These are phyloP conservation scores for Coluber constrictor DNA, from an alignment of 2,797 vertebrate genomes.

Conservation along the genomic window DNA sequence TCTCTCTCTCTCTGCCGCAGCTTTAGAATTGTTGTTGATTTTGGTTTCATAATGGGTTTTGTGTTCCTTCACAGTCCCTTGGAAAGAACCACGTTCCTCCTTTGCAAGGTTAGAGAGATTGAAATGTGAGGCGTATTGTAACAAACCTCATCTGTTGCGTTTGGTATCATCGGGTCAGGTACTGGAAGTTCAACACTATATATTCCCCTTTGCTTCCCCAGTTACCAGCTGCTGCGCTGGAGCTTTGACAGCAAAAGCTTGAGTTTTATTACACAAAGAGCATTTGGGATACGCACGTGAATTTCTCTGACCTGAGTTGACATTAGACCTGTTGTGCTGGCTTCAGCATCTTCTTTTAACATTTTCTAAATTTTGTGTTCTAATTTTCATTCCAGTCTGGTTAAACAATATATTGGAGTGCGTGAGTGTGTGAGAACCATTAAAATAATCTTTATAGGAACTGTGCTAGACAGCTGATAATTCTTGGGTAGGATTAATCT, in stretches of 20 bases:
- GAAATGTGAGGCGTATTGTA: not conserved
- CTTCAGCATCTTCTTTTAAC: not conserved
- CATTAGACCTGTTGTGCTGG: not conserved
- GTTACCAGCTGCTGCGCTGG: not conserved
- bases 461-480: not conserved
- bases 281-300: not conserved
- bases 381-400: not conserved
- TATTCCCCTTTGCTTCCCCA: not conserved
- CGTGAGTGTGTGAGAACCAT: not conserved
- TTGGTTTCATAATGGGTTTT: not conserved
- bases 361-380: not conserved
- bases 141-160: not conserved
- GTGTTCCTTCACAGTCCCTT: not conserved
- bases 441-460: not conserved
- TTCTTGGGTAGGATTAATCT: not conserved
- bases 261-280: not conserved
- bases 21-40: not conserved
- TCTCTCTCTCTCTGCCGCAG: not conserved
- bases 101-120: not conserved
- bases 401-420: too few species aligned
- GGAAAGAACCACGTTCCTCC: not conserved
- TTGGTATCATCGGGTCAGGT: not conserved
- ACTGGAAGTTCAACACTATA: not conserved
- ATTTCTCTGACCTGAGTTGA: not conserved
- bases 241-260: not conserved